phyloP scores from a whole-genome alignment of 2,888 invertebrate genomes.

The Pocota personata region DNA sequence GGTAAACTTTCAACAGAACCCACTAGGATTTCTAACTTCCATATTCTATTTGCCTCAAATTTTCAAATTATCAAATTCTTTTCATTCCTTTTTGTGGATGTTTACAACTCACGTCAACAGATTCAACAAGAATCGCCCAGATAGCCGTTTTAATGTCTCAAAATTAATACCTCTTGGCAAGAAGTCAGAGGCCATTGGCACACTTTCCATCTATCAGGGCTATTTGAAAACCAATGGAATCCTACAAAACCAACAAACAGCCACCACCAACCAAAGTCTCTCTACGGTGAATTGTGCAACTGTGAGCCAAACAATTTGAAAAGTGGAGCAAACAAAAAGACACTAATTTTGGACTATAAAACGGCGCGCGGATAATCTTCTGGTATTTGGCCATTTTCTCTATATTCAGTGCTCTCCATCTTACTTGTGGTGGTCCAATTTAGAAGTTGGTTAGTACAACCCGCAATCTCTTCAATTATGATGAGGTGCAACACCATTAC shows the following conservation, averaged over 20 bases:
- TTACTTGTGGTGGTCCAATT: slow-evolving; percentile 56
- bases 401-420: slow-evolving; percentile 14
- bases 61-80: neutral
- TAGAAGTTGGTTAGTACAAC: slow-evolving; percentile 29
- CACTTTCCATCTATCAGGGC: slow-evolving; percentile 35
- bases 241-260: slow-evolving; percentile 34
- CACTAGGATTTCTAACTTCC: too few relatives aligned
- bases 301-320: slow-evolving; percentile 44
- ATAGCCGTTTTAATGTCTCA: neutral
- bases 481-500: slow-evolving; percentile 46
- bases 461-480: slow-evolving; percentile 66
- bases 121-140: neutral
- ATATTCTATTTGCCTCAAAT: too few relatives aligned
- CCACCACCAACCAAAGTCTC: neutral
- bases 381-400: slow-evolving; percentile 54
- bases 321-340: slow-evolving; percentile 63
- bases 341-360: slow-evolving; percentile 57
- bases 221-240: slow-evolving; percentile 21
- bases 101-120: neutral
- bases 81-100: neutral
- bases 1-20: too few relatives aligned
- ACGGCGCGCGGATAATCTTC: slow-evolving; percentile 27
- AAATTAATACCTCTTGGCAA: slow-evolving; percentile 46
- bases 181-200: slow-evolving; percentile 64
- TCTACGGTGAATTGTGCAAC: slow-evolving; percentile 47